Evolutionary conservation across 1,140 invertebrate genomes (phyloP), one percentile per base, ranked within the genome.

Genomic region (Lineus longissimus): DNA sequence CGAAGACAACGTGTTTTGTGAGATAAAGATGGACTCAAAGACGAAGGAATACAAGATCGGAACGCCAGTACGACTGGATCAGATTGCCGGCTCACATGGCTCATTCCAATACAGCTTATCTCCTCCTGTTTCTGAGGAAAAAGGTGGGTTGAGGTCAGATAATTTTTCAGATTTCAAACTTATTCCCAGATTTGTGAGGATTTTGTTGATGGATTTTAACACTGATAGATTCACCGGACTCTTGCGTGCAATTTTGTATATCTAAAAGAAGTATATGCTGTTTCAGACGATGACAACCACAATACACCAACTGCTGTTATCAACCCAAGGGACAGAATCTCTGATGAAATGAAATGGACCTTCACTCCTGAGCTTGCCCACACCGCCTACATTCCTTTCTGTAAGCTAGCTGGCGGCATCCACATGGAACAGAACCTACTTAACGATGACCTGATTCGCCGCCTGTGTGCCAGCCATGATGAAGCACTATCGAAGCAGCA

Each of bases 361-460:
- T 94, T 96, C 72, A 91, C 89, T 4, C 84, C 88, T 6, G 88
- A 92, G 73, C 80, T 96, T 62, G 93, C 94, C 6, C 89, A 93
- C 72, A 86, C 87, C 43, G 85, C 91, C 0, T 96, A 94, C 75
- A 83, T 91, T 43, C 86, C 88, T 0, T 92, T 96, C 73, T 87
- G 90, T 59, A 87, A 88, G 64, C 86, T 91, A 66, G 84, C 94
- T 55, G 91, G 91, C 22, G 79, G 77, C 45, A 79, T 80, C 27
- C 76, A 79, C 60, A 80, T 82, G 76, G 80, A 82, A 57, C 66
- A 76, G 19, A 61, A 68, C 47, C 61, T 83, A 54, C 33, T 65
- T 7, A 81, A 80, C 71, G 86, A 89, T 74, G 87, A 89, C 55
- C 86, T 91, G 0, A 87, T 97, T 31, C 81, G 89, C 41, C 84